Evolutionary conservation across 2,888 invertebrate genomes (phyloP).

Genomic region (Strigamia transsilvanica): DNA sequence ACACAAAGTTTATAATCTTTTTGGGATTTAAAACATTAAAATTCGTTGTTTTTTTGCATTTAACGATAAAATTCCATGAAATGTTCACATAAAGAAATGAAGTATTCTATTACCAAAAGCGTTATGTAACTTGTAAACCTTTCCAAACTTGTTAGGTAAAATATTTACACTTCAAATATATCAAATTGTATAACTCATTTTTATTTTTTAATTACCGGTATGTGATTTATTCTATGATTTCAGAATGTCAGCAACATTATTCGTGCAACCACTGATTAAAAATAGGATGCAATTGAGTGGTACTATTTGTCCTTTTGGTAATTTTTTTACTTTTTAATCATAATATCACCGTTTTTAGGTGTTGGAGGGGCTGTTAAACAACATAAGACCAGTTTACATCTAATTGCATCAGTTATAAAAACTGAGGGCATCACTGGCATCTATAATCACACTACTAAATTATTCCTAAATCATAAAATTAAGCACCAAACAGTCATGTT

Average conservation of each 20-base stretch:
- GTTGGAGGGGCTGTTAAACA: constrained; percentile 75
- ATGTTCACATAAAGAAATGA: no score
- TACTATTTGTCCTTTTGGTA: constrained; percentile 57
- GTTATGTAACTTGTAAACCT: neutral
- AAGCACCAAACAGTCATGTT: constrained; percentile 27
- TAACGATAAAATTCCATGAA: neutral
- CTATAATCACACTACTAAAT: constrained; percentile 16
- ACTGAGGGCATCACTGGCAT: constrained; percentile 87
- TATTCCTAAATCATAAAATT: no score
- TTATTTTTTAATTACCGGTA: no score
- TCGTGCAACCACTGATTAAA: constrained; percentile 97
- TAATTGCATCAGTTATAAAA: constrained; percentile 78
- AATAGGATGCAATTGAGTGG: constrained; percentile 97
- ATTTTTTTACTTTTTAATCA: neutral
- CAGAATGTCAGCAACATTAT: constrained; percentile 93
- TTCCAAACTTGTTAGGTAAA: neutral
- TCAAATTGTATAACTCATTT: neutral
- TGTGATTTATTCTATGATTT: constrained; percentile 57
- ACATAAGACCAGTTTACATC: constrained; percentile 81
- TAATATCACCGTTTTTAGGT: constrained; percentile 60
- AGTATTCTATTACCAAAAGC: no score
- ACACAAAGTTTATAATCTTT: no score
- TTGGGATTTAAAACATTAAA: no score
- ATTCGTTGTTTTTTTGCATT: neutral
- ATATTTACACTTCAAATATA: neutral